Conservation (phyloP, 2,888 invertebrate species). For the Chydorus sphaericus region DNA sequence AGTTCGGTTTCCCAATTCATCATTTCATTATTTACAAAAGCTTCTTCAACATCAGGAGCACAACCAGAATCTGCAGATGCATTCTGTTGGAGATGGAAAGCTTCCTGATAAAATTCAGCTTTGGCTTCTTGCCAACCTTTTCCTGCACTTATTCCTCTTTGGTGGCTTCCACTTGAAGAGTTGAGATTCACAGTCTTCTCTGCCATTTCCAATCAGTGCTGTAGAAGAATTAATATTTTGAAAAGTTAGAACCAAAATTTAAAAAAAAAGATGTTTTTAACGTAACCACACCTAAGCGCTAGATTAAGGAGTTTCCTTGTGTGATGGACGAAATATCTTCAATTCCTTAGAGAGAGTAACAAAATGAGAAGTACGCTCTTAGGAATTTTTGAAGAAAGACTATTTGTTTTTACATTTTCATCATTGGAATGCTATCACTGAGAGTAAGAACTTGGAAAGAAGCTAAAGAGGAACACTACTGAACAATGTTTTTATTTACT, state of each 20-base stretch:
- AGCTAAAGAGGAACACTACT: too few species aligned
- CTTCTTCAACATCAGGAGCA: background rate
- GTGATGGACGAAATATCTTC: too few species aligned
- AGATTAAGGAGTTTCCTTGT: too few species aligned
- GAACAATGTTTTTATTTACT: too few species aligned
- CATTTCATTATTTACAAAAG: constrained; percentile 38
- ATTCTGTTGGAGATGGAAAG: constrained; percentile 40
- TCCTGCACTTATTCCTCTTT: constrained; percentile 23
- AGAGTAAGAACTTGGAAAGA: too few species aligned
- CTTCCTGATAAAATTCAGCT: constrained; percentile 67
- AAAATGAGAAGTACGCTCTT: too few species aligned
- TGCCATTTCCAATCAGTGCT: background rate
- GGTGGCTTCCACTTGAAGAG: background rate
- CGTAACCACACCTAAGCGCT: too few species aligned
- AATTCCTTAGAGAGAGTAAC: too few species aligned
- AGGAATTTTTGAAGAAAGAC: too few species aligned
- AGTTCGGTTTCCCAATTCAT: constrained; percentile 57
- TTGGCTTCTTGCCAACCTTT: constrained; percentile 74
- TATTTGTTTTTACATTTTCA: too few species aligned
- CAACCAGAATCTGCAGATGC: constrained; percentile 36
- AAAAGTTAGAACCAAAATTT: background rate
- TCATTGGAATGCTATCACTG: too few species aligned
- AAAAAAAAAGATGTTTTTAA: too few species aligned
- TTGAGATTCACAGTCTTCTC: background rate
- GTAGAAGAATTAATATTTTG: background rate